Percentiles rank a stretch among this genome's conserved stretches.
Conservation (phyloP, 2,797 vertebrate genomes). For the Clarias fuscus region DNA sequence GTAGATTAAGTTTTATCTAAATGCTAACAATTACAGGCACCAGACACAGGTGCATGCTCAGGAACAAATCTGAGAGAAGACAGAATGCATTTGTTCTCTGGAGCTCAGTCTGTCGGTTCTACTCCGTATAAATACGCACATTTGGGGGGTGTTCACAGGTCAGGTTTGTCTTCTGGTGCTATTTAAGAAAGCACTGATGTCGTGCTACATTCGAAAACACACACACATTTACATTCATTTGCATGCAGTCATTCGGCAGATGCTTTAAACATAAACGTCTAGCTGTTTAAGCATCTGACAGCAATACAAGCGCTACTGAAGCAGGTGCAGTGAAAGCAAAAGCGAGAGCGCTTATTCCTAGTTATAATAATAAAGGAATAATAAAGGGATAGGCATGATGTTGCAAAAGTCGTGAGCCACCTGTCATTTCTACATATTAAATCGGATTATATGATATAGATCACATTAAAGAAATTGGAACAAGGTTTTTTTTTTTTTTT, state of each 20-base stretch:
- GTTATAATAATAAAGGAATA: neutral
- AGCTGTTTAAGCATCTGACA: neutral
- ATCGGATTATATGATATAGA: too few relatives aligned
- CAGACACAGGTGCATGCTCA: neutral
- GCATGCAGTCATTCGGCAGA: neutral
- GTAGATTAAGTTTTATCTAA: constrained; percentile 25
- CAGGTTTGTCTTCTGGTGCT: constrained; percentile 20
- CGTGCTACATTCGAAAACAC: constrained; percentile 6
- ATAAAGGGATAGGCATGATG: neutral
- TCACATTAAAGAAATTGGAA: too few relatives aligned
- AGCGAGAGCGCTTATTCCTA: neutral
- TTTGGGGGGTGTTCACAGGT: constrained; percentile 13
- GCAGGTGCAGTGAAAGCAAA: neutral
- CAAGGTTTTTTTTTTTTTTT: too few relatives aligned
- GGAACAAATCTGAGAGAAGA: neutral
- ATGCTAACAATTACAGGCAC: constrained; percentile 30
- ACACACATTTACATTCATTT: constrained; percentile 2
- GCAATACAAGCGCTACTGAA: neutral
- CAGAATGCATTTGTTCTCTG: constrained; percentile 11
- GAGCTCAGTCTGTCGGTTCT: constrained; percentile 17
- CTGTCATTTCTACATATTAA: too few relatives aligned
- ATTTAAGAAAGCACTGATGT: constrained; percentile 29
- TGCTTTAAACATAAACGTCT: neutral
- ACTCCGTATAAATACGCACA: constrained; percentile 27
- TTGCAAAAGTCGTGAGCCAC: too few relatives aligned